Conservation (phyloP, 1,140 invertebrate species). For the Drosophila ambigua region DNA sequence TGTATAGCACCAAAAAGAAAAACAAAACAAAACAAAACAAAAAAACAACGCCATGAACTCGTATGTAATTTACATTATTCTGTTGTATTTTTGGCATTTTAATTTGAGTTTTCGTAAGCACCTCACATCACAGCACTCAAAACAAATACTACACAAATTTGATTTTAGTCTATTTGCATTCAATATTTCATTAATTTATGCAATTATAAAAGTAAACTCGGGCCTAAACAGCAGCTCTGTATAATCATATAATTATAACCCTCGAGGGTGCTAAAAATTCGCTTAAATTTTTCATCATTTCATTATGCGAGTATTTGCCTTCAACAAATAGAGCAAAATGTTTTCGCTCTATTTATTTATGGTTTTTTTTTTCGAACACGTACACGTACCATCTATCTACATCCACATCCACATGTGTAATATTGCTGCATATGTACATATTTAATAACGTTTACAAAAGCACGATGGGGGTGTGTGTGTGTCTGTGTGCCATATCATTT, state of each 20-base stretch:
- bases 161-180: conserved; percentile 69
- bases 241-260: conserved; percentile 32
- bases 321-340: conserved; percentile 70
- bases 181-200: conserved; percentile 79
- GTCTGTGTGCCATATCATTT: conserved; percentile 57
- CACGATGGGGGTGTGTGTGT: neutral
- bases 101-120: conserved; percentile 47
- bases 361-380: conserved; percentile 36
- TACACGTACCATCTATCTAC: conserved; percentile 7
- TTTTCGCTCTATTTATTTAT: conserved; percentile 71
- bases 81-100: conserved; percentile 66
- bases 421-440: conserved; percentile 69
- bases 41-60: conserved; percentile 50
- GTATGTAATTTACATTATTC: conserved; percentile 42
- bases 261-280: conserved; percentile 1
- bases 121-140: conserved; percentile 24
- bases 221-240: conserved; percentile 26
- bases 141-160: conserved; percentile 57
- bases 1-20: conserved; percentile 71
- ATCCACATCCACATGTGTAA: conserved; percentile 35
- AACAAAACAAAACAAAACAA: no score
- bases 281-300: conserved; percentile 7
- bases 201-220: conserved; percentile 78
- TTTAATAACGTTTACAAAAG: conserved; percentile 74
- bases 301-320: conserved; percentile 38